Percentiles rank a stretch among this genome's conserved stretches.
Conservation (phyloP, 2,888 invertebrate genomes). For the Ceramica pisi region DNA sequence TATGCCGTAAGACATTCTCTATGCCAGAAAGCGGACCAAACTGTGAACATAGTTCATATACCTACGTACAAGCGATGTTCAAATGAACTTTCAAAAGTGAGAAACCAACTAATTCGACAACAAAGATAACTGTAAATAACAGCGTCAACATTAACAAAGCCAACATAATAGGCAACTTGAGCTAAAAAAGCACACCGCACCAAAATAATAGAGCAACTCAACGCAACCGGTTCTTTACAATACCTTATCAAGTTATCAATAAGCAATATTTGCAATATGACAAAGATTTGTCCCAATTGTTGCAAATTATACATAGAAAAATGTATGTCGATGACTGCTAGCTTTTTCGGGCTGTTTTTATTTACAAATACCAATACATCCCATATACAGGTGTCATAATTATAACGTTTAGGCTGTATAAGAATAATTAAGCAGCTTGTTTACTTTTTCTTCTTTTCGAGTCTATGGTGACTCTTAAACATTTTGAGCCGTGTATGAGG, state of each 20-base stretch:
- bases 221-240: constrained; percentile 24
- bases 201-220: constrained; percentile 23
- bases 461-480: too few relatives aligned
- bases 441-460: too few relatives aligned
- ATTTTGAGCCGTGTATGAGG: too few relatives aligned
- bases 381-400: too few relatives aligned
- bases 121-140: constrained; percentile 30
- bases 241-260: constrained; percentile 8
- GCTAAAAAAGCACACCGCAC: constrained; percentile 33
- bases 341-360: too few relatives aligned
- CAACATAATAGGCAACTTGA: constrained; percentile 25
- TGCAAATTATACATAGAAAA: too few relatives aligned
- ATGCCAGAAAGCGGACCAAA: constrained; percentile 26
- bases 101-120: constrained; percentile 8
- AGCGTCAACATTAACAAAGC: constrained; percentile 32
- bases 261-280: neutral
- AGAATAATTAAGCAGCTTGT: neutral
- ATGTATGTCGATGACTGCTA: too few relatives aligned
- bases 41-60: constrained; percentile 21
- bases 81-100: constrained; percentile 17
- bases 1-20: constrained; percentile 30
- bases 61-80: neutral
- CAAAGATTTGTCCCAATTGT: too few relatives aligned
- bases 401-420: too few relatives aligned
- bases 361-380: too few relatives aligned